phyloP scores from a whole-genome alignment of 2,888 invertebrate genomes.

The Leptinotarsa rubiginosa region DNA sequence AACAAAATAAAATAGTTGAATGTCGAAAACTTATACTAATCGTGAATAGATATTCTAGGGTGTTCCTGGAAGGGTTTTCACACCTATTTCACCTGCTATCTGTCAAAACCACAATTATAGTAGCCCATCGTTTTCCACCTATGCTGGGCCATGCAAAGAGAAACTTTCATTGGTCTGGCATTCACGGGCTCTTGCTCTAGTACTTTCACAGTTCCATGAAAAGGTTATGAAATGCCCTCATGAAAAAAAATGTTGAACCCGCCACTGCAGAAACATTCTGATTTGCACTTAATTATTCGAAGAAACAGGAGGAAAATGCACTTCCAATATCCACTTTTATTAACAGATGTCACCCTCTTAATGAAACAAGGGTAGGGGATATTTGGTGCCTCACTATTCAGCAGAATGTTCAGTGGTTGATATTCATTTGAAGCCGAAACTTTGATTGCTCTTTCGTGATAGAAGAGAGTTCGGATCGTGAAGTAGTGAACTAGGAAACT shows the following conservation, averaged over 20 bases:
- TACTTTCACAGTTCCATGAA: no score
- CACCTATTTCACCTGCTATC: no score
- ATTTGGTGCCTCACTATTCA: conserved; percentile 6
- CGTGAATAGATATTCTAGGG: no score
- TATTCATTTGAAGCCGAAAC: background rate
- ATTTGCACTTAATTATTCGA: conserved; percentile 4
- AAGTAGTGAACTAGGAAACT: background rate
- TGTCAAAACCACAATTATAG: no score
- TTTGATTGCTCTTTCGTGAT: conserved; percentile 20
- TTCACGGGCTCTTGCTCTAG: no score
- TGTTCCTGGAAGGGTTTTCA: no score
- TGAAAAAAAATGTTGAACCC: background rate
- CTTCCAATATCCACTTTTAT: conserved; percentile 9
- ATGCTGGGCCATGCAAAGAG: no score
- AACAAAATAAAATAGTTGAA: no score
- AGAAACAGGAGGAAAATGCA: conserved; percentile 1
- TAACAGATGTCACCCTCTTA: conserved; percentile 14
- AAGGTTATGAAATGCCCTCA: background rate
- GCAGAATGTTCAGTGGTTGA: conserved; percentile 26
- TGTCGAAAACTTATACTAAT: no score
- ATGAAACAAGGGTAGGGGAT: conserved; percentile 7
- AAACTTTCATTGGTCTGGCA: no score
- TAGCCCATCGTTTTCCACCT: no score
- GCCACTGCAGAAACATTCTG: conserved; percentile 1
- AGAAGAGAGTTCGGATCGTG: conserved; percentile 11